phyloP scores from a whole-genome alignment of 2,113 vertebrate species.

The Hippocampus comes region DNA sequence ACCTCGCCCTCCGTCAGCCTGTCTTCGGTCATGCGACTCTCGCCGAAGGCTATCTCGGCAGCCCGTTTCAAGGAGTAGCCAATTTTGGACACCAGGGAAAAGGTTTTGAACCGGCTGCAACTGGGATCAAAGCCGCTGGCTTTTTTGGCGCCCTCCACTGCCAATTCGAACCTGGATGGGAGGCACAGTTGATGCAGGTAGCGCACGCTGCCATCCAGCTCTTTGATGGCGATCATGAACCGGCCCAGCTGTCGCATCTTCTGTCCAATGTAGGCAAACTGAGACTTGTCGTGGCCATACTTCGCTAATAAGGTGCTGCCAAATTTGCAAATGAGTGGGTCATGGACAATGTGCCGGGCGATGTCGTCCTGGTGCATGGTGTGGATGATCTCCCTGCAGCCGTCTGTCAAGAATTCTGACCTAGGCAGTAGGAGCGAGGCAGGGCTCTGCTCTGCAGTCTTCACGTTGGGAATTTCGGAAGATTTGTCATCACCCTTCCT shows the following conservation, averaged over 20 bases:
- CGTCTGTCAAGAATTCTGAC: slow-evolving; percentile 55
- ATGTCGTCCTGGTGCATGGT: slow-evolving; percentile 71
- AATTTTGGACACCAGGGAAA: slow-evolving; percentile 62
- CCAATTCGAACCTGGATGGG: slow-evolving; percentile 61
- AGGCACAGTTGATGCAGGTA: slow-evolving; percentile 66
- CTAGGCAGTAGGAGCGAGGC: slow-evolving; percentile 43
- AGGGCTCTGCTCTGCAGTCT: slow-evolving; percentile 7
- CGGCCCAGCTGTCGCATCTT: slow-evolving; percentile 68
- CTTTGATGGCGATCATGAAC: slow-evolving; percentile 60
- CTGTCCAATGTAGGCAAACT: slow-evolving; percentile 67
- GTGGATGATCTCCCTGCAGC: slow-evolving; percentile 62
- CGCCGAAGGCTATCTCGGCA: slow-evolving; percentile 67
- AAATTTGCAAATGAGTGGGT: slow-evolving; percentile 69
- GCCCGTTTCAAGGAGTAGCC: slow-evolving; percentile 67
- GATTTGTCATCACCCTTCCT: slow-evolving; percentile 46
- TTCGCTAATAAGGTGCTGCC: slow-evolving; percentile 59
- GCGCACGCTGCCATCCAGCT: slow-evolving; percentile 57
- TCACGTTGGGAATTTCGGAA: slow-evolving; percentile 19
- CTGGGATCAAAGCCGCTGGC: slow-evolving; percentile 56
- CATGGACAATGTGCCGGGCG: slow-evolving; percentile 54
- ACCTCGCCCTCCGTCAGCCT: slow-evolving; percentile 54
- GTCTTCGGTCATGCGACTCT: slow-evolving; percentile 67
- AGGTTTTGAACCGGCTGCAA: slow-evolving; percentile 58
- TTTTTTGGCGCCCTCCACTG: slow-evolving; percentile 66
- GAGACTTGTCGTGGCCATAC: slow-evolving; percentile 63